Conservation (phyloP, 2,113 vertebrate species). For the Erythrocercus mccallii region DNA sequence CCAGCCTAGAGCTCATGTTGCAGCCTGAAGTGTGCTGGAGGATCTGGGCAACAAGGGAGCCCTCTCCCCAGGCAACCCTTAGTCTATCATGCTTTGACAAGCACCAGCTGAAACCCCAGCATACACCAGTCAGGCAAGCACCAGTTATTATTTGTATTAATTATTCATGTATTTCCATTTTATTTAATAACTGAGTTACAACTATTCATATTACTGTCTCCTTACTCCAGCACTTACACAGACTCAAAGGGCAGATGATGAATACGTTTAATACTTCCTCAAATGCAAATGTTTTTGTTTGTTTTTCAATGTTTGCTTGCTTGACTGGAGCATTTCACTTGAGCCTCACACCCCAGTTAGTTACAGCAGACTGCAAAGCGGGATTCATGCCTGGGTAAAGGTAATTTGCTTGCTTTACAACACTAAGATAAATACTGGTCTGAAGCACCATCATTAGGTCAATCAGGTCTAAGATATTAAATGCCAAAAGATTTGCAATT, state of each 20-base stretch:
- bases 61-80: background rate
- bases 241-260: background rate
- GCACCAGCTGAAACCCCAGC: background rate
- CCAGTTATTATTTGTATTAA: background rate
- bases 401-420: slow-evolving; percentile 16
- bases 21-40: background rate
- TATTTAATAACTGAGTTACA: background rate
- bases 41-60: background rate
- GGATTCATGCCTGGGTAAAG: slow-evolving; percentile 23
- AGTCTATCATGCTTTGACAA: background rate
- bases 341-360: background rate
- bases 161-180: background rate
- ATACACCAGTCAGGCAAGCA: background rate
- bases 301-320: slow-evolving; percentile 56
- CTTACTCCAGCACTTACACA: background rate
- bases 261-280: slow-evolving; percentile 10
- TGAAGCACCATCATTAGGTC: slow-evolving; percentile 13
- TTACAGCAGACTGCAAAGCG: slow-evolving; percentile 23
- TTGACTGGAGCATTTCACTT: slow-evolving; percentile 47
- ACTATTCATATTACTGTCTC: background rate
- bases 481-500: slow-evolving; percentile 31
- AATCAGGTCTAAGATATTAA: slow-evolving; percentile 37
- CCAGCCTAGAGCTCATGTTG: accelerated
- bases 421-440: slow-evolving; percentile 17
- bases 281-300: slow-evolving; percentile 47